Evolutionary conservation across 2,888 invertebrate species (phyloP), one percentile per base, ranked within the genome.

Genomic region (Diarsia mendica): DNA sequence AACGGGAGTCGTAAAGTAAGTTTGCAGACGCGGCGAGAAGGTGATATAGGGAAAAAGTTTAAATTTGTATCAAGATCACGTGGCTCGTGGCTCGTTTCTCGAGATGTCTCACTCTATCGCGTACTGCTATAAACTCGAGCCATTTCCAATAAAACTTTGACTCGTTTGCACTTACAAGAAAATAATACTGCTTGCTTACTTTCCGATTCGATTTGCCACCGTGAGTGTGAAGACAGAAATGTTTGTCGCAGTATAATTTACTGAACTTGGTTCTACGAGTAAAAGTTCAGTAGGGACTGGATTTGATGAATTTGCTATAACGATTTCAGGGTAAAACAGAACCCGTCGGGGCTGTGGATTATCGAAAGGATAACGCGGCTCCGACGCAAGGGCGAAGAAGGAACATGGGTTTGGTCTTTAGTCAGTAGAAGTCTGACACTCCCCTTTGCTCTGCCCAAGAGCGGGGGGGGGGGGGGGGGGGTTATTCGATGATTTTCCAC

Each of bases 21-120:
- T 83, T 80, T n/a, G 48, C 64, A 79, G 76, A 79, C 74, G 49
- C 28, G 51, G 49, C 48, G 13, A 83, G 60, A 68, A 72, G 70
- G 76, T 84, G 71, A 75, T 78, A 67, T 73, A 80, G 76, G 78
- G 68, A 63, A 9, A 80, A 89, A 88, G 82, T 88, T 90, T 83
- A 83, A 86, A 87, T 89, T 89, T 86, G 85, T 87, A 85, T 79
- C 76, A 70, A 72, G 77, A 88, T 86, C 84, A 83, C 85, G 84
- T 80, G 87, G 73, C 53, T 65, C 69, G 72, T 69, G 18, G 18
- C 28, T 71, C 49, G 53, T 72, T 61, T 51, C 79, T 66, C 73
- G 70, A 75, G 53, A 85, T 77, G 81, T 84, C 88, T 87, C 86
- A 80, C 76, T 85, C 81, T 72, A 75, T 87, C 66, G 75, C 67